These are phyloP conservation scores for Torymus texanus DNA, from an alignment of 2,888 invertebrate species.

Conservation along the genomic window DNA sequence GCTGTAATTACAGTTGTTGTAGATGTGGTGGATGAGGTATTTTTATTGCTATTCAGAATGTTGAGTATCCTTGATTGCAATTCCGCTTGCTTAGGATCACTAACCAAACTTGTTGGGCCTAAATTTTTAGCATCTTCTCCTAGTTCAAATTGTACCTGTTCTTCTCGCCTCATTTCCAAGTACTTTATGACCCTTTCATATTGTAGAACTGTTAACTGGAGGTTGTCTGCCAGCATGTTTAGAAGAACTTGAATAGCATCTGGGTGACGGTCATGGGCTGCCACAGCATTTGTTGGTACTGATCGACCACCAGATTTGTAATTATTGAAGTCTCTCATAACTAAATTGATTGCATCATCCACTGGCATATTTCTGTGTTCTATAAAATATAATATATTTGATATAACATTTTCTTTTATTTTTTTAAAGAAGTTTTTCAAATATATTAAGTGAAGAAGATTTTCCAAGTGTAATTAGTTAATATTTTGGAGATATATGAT, in stretches of 20 bases:
- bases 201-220: constrained; percentile 85
- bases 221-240: constrained; percentile 88
- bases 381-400: constrained; percentile 67
- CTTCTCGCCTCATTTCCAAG: constrained; percentile 83
- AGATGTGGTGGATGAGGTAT: constrained; percentile 61
- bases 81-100: constrained; percentile 80
- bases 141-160: constrained; percentile 85
- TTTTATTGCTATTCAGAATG: constrained; percentile 82
- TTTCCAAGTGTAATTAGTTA: too few relatives aligned
- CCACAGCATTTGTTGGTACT: constrained; percentile 77
- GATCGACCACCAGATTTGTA: constrained; percentile 79
- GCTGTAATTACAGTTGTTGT: constrained; percentile 62
- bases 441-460: too few relatives aligned
- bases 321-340: constrained; percentile 83
- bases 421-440: too few relatives aligned
- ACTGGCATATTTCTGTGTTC: constrained; percentile 98
- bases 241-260: constrained; percentile 76
- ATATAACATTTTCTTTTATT: too few relatives aligned
- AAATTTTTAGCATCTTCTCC: constrained; percentile 79
- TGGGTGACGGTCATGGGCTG: constrained; percentile 75
- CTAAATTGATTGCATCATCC: constrained; percentile 89
- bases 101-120: constrained; percentile 74
- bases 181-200: constrained; percentile 87
- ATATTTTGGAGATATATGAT: too few relatives aligned
- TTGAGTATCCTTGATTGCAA: constrained; percentile 87